Base-by-base conservation (phyloP, 2,113 vertebrate species). In the Thalassarche chlororhynchos region DNA sequence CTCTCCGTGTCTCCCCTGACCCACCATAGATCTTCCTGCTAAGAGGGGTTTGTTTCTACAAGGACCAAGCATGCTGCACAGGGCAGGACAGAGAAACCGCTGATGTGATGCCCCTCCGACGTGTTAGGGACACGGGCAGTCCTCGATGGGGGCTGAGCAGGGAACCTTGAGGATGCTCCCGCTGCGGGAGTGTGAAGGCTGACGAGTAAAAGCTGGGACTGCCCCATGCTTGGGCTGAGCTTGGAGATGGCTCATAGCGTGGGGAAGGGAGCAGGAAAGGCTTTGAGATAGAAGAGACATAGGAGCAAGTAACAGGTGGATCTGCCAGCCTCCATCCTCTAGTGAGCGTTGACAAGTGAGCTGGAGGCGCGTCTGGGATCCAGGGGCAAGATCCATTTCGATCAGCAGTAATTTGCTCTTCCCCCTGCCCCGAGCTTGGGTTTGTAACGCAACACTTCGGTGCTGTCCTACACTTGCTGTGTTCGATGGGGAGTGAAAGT, bases 231-330 rank as follows among this genome's bases (percentile, higher is more conserved):
- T 26, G 40, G 47, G 47, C 60, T 17, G 60, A 32, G 21, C 71
- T 25, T 5, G 8, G 52, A 14, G n/a, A 3, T 6, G 36, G 46
- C 25, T 52, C 19, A 1, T 14, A 5, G 51, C 3, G 4, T 8
- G 21, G 34, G 19, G 34, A 36, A 38, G 49, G 49, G 34, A 69
- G 46, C 57, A 29, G 81, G 68, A 17, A 14, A 29, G 38, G 51
- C 42, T 76, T 16, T 26, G 58, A 13, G 52, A 10, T 2, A 18
- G 51, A 18, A 24, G 29, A 80, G 65, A 9, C 3, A 1, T 1
- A 10, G 47, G 23, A 3, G 12, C 20, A 16, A 8, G 13, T 17
- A 51, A 17, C 5, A 12, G 47, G 26, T 5, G 38, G 40, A 4
- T 42, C 34, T 34, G 55, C 14, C 21, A 38, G 23, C 55, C 32